Evolutionary conservation across 2,113 vertebrate species (phyloP).

Genomic region (Grus americana): DNA sequence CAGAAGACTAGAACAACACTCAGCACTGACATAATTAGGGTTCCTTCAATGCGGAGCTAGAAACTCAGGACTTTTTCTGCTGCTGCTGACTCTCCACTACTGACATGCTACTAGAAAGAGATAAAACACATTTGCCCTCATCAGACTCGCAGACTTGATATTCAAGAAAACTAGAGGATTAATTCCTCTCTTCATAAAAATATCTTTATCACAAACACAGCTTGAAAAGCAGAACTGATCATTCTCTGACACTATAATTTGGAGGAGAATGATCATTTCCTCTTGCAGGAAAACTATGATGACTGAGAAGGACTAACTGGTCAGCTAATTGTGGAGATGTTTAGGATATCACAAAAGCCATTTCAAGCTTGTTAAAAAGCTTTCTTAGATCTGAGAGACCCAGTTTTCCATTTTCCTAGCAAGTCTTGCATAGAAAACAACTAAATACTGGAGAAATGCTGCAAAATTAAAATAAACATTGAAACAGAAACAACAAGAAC

Average conservation of each 20-base stretch:
- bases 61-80: not conserved
- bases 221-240: constrained; percentile 18
- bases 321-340: not conserved
- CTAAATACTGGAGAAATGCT: not conserved
- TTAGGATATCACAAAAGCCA: not conserved
- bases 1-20: not conserved
- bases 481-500: not conserved
- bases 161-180: not conserved
- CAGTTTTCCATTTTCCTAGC: not conserved
- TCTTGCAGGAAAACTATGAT: constrained; percentile 12
- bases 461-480: not conserved
- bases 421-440: not conserved
- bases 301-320: not conserved
- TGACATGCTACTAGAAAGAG: not conserved
- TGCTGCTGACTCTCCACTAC: not conserved
- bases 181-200: not conserved
- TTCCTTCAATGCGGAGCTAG: not conserved
- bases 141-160: not conserved
- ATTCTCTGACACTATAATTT: not conserved
- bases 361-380: not conserved
- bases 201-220: not conserved
- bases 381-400: not conserved
- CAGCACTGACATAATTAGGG: not conserved
- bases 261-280: constrained; percentile 17
- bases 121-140: not conserved